Evolutionary conservation across 2,888 invertebrate genomes (phyloP).

Genomic region (Antheraea yamamai): DNA sequence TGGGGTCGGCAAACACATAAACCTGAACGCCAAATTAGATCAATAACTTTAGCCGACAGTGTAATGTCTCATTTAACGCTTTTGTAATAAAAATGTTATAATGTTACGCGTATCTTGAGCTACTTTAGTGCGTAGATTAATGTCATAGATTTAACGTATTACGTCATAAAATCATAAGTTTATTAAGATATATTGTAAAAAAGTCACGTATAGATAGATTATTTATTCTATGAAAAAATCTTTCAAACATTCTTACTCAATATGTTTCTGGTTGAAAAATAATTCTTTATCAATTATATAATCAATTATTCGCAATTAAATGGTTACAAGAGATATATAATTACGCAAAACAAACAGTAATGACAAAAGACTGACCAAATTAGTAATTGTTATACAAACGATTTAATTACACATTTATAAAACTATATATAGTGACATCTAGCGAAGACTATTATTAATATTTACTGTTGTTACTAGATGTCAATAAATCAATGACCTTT

Average conservation of each 20-base stretch:
- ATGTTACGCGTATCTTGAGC: conserved; percentile 8
- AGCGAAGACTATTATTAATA: not conserved
- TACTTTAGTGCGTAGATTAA: conserved; percentile 26
- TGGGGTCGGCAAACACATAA: conserved; percentile 64
- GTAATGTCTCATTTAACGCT: conserved; percentile 34
- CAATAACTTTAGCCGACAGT: conserved; percentile 48
- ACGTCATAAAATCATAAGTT: not conserved
- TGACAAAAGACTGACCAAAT: not conserved
- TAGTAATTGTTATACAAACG: not conserved
- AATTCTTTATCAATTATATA: too few relatives aligned
- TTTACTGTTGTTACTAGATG: not conserved
- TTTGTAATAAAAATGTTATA: conserved; percentile 13
- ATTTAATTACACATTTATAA: not conserved
- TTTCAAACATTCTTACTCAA: not conserved
- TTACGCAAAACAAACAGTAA: too few relatives aligned
- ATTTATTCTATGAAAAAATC: not conserved
- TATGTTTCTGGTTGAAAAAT: not conserved
- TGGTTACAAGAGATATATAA: too few relatives aligned
- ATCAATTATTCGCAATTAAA: too few relatives aligned
- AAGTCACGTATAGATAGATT: not conserved
- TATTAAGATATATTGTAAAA: not conserved
- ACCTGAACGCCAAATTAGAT: conserved; percentile 57
- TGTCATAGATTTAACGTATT: not conserved
- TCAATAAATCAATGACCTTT: not conserved
- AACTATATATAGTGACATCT: conserved; percentile 5